These are phyloP conservation scores for Cassiopea andromeda DNA, from an alignment of 30 jellyfish, hydroid and myxozoan species.

Conservation along the genomic window DNA sequence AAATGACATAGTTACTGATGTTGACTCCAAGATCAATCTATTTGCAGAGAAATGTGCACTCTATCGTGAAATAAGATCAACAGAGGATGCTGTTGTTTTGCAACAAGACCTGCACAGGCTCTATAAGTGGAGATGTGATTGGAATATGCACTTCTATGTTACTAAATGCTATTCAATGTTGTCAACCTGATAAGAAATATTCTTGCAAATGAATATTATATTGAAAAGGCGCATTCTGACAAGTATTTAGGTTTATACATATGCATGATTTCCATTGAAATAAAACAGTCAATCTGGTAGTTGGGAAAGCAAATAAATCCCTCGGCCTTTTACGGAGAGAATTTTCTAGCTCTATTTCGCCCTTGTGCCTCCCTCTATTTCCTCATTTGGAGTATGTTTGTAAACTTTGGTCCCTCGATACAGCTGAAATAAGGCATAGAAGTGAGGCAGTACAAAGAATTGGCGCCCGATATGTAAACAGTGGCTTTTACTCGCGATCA, in stretches of 20 bases:
- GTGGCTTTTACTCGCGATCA: conserved; percentile 38
- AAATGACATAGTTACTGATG: conserved; percentile 39
- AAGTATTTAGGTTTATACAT: conserved; percentile 39
- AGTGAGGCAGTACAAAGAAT: conserved; percentile 41
- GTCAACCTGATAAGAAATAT: conserved; percentile 39
- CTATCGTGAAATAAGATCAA: conserved; percentile 34
- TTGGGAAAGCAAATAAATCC: background rate
- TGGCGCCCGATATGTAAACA: conserved; percentile 41
- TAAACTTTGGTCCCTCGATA: background rate
- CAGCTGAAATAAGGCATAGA: conserved; percentile 23
- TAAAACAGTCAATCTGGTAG: background rate
- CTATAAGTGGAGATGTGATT: conserved; percentile 39
- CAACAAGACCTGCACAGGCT: conserved; percentile 35
- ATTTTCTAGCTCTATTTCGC: conserved; percentile 17
- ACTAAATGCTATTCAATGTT: conserved; percentile 20
- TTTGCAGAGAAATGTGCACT: conserved; percentile 43
- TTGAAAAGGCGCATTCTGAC: conserved; percentile 46
- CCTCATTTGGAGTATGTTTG: conserved; percentile 77
- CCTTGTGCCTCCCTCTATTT: conserved; percentile 68
- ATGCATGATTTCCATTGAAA: conserved; percentile 1
- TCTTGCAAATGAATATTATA: conserved; percentile 32
- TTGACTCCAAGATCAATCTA: conserved; percentile 30
- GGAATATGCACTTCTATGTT: conserved; percentile 52
- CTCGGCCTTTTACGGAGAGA: background rate
- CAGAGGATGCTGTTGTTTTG: conserved; percentile 42